Evolutionary conservation across 37 sponge, comb jelly and placozoan species (phyloP).

Genomic region (Aplysina aerophoba): DNA sequence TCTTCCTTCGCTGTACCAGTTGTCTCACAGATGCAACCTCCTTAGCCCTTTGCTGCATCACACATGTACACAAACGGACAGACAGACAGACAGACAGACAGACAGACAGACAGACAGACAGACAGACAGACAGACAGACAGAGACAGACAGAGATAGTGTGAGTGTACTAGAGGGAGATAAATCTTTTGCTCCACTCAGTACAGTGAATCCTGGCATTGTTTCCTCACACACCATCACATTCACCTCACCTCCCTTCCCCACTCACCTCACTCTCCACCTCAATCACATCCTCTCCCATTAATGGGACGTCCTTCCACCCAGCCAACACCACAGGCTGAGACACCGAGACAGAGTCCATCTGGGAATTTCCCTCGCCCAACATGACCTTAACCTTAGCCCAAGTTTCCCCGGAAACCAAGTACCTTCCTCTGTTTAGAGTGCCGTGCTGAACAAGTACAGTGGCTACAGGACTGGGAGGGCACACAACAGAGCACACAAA

Average conservation of each 20-base stretch:
- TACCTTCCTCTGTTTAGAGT: slow-evolving; percentile 56
- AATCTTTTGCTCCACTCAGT: too few relatives aligned
- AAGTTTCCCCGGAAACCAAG: slow-evolving; percentile 61
- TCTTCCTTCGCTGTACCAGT: background rate
- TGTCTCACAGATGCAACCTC: too few relatives aligned
- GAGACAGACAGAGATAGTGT: too few relatives aligned
- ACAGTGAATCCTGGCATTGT: too few relatives aligned
- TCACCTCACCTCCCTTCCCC: too few relatives aligned
- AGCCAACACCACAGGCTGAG: slow-evolving; percentile 67
- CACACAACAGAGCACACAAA: too few relatives aligned
- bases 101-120: slow-evolving; percentile 7
- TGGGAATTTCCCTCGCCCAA: slow-evolving; percentile 34
- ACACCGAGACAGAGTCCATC: slow-evolving; percentile 51
- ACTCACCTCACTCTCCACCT: slow-evolving; percentile 30
- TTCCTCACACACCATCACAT: too few relatives aligned
- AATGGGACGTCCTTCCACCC: slow-evolving; percentile 79
- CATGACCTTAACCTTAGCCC: slow-evolving; percentile 71
- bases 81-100: background rate
- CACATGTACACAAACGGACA: background rate
- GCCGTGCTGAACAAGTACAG: slow-evolving; percentile 74
- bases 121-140: too few relatives aligned
- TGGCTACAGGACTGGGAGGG: slow-evolving; percentile 71
- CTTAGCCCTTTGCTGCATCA: background rate
- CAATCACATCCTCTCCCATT: slow-evolving; percentile 68
- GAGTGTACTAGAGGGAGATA: too few relatives aligned